These are phyloP conservation scores for Ambastaia sidthimunki DNA, from an alignment of 2,797 vertebrate species.

Conservation along the genomic window DNA sequence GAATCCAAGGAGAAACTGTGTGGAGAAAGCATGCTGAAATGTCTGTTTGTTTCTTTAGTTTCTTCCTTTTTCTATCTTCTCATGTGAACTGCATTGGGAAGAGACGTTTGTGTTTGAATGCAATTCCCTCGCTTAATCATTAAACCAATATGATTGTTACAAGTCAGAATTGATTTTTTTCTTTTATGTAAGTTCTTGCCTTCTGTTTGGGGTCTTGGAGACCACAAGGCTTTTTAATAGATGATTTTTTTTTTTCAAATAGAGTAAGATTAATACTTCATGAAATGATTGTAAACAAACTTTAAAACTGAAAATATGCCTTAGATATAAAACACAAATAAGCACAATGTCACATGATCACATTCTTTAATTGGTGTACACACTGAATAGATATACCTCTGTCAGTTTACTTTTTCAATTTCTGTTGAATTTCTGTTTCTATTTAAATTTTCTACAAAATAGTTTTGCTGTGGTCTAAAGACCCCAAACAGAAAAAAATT, in stretches of 20 bases:
- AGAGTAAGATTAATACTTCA: neutral
- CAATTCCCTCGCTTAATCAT: conserved; percentile 68
- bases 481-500: too few species aligned
- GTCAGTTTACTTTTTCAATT: neutral
- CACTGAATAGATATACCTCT: neutral
- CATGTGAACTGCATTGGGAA: conserved; percentile 83
- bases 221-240: conserved; percentile 7
- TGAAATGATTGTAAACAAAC: neutral
- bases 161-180: conserved; percentile 74
- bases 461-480: too few species aligned
- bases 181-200: conserved; percentile 1
- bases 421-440: too few species aligned
- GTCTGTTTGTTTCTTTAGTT: conserved; percentile 78
- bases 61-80: conserved; percentile 67
- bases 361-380: neutral
- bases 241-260: neutral
- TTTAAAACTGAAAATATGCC: neutral
- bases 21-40: conserved; percentile 84
- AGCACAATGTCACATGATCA: neutral
- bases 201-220: conserved; percentile 27
- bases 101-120: conserved; percentile 88
- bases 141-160: conserved; percentile 80
- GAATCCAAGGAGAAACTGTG: conserved; percentile 89
- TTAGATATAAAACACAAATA: neutral
- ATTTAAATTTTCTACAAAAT: too few species aligned